Conservation (phyloP, 2,113 vertebrate genomes). For the Ailuropoda melanoleuca region DNA sequence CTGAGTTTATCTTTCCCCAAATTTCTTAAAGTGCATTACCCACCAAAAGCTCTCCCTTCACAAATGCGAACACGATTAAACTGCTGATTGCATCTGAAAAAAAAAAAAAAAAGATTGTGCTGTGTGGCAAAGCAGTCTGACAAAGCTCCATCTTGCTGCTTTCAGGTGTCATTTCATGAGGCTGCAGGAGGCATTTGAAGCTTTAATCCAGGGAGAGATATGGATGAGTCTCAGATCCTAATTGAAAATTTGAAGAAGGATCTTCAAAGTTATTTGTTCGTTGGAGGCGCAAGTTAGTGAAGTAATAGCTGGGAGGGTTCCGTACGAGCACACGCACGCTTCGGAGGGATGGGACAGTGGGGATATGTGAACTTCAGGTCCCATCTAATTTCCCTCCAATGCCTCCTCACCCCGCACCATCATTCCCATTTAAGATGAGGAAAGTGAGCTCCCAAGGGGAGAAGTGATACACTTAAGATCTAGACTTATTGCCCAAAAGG, state of each 20-base stretch:
- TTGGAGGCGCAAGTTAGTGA: neutral
- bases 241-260: slow-evolving; percentile 57
- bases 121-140: slow-evolving; percentile 42
- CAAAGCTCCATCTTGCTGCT: slow-evolving; percentile 24
- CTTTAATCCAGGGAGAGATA: slow-evolving; percentile 34
- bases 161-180: neutral
- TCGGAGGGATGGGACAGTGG: neutral
- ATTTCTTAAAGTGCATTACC: slow-evolving; percentile 35
- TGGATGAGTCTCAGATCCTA: slow-evolving; percentile 39
- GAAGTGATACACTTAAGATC: neutral
- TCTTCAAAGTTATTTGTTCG: slow-evolving; percentile 53
- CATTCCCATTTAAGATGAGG: neutral
- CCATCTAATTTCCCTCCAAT: no score
- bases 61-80: slow-evolving; percentile 6
- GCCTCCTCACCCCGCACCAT: neutral
- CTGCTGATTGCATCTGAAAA: neutral
- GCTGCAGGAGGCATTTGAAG: slow-evolving; percentile 12
- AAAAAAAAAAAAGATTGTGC: neutral
- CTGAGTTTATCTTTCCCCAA: neutral
- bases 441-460: neutral
- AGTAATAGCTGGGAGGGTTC: neutral
- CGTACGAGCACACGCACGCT: neutral
- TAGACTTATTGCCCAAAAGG: neutral
- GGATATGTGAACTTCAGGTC: no score
- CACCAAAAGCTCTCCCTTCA: slow-evolving; percentile 28